Conservation (phyloP, 1,140 invertebrate genomes). For the Babylonia areolata region DNA sequence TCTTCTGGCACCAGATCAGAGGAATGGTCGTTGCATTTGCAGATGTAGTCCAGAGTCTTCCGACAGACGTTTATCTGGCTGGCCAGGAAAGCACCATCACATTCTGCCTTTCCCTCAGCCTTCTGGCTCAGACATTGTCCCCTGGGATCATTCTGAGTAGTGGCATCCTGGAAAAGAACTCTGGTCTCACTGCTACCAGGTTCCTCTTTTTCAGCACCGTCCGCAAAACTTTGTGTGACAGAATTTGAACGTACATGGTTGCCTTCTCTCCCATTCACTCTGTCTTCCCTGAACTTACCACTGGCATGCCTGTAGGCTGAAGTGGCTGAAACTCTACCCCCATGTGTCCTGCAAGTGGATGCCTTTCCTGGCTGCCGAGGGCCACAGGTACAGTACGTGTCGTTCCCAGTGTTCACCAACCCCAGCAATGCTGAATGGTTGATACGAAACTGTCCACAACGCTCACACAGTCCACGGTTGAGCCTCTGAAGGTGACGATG, state of each 20-base stretch:
- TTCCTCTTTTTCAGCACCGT: neutral
- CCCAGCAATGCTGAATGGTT: constrained; percentile 2
- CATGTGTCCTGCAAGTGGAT: constrained; percentile 28
- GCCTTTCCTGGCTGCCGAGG: constrained; percentile 29
- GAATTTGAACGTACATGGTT: neutral
- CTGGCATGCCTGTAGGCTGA: constrained; percentile 20
- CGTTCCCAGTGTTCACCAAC: constrained; percentile 4
- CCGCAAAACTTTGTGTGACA: neutral
- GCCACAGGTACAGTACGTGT: constrained; percentile 46
- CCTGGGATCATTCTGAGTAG: neutral
- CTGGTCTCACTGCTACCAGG: neutral
- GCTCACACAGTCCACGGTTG: constrained; percentile 30
- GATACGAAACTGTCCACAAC: constrained; percentile 41
- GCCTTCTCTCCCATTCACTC: neutral
- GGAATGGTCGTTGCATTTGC: constrained; percentile 39
- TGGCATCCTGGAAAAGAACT: neutral
- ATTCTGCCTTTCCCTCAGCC: neutral
- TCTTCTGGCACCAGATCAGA: neutral
- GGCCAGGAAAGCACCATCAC: neutral
- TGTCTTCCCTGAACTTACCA: constrained; percentile 27
- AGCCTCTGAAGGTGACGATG: constrained; percentile 27
- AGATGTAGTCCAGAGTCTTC: constrained; percentile 36
- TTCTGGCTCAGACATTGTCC: neutral
- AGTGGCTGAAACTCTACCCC: neutral
- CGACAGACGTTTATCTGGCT: constrained; percentile 25